phyloP scores from a whole-genome alignment of 2,888 invertebrate genomes.

The Drosophila parthenogenetica region DNA sequence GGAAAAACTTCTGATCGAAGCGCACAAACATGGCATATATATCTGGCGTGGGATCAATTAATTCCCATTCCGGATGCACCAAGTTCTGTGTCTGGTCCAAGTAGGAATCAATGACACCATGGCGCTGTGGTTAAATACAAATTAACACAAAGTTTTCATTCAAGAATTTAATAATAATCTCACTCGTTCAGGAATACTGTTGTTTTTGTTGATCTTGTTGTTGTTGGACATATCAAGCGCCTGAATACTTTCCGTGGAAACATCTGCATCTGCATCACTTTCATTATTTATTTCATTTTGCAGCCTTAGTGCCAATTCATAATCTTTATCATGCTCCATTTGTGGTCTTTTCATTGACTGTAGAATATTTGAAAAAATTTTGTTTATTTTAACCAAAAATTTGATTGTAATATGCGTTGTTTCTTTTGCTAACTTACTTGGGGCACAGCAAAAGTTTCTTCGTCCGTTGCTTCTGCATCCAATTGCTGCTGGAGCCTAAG shows the following conservation, averaged over 20 bases:
- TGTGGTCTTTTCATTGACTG: conserved; percentile 24
- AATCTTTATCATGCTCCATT: conserved; percentile 62
- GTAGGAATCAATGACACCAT: conserved; percentile 51
- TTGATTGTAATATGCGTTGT: background rate
- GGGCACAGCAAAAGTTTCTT: background rate
- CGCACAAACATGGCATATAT: conserved; percentile 93
- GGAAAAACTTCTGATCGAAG: conserved; percentile 95
- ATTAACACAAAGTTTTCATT: too few relatives aligned
- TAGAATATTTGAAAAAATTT: background rate
- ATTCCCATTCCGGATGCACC: conserved; percentile 87
- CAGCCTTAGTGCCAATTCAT: conserved; percentile 68
- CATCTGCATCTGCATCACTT: conserved; percentile 4
- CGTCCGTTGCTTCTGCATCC: conserved; percentile 39
- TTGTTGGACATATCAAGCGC: conserved; percentile 32
- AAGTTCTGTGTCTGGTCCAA: conserved; percentile 83
- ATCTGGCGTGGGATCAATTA: conserved; percentile 97
- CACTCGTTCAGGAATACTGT: conserved; percentile 1
- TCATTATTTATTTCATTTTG: conserved; percentile 66
- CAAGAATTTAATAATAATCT: background rate
- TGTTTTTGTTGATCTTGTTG: background rate
- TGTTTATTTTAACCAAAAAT: background rate
- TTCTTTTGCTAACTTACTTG: conserved; percentile 25
- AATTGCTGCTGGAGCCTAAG: conserved; percentile 71
- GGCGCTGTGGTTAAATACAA: conserved; percentile 1
- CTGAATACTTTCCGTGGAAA: background rate